phyloP scores from a whole-genome alignment of 2,888 invertebrate species.

The Acanthoscelides obtectus region DNA sequence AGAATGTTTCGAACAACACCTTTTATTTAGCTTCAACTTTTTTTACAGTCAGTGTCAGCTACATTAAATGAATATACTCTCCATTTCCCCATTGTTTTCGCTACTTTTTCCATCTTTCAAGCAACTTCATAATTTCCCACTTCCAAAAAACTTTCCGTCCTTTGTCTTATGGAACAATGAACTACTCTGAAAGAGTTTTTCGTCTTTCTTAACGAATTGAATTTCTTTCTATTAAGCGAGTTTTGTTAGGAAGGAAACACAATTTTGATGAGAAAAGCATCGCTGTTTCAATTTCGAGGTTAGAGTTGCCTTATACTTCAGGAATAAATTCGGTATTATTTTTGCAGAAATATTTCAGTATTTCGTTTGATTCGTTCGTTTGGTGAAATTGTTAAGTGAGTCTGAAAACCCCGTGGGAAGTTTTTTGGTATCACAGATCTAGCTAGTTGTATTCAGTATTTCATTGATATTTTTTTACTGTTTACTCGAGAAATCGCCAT shows the following conservation, averaged over 20 bases:
- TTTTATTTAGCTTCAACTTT: background rate
- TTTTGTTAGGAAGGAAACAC: background rate
- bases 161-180: background rate
- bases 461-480: too few relatives aligned
- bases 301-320: background rate
- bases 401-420: too few relatives aligned
- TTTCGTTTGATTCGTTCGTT: too few relatives aligned
- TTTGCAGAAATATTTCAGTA: too few relatives aligned
- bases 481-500: too few relatives aligned
- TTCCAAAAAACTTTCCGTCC: background rate
- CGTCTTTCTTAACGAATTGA: background rate
- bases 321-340: background rate
- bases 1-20: background rate
- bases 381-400: too few relatives aligned
- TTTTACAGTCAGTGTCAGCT: background rate
- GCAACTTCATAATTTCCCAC: background rate
- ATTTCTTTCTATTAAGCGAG: background rate
- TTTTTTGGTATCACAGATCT: too few relatives aligned
- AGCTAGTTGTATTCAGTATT: too few relatives aligned
- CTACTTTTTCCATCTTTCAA: background rate
- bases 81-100: background rate
- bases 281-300: background rate
- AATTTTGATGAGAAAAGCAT: background rate
- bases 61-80: background rate
- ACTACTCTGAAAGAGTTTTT: background rate